These are phyloP conservation scores for Glossophaga mutica DNA, from an alignment of 2,797 vertebrate genomes.

Conservation along the genomic window DNA sequence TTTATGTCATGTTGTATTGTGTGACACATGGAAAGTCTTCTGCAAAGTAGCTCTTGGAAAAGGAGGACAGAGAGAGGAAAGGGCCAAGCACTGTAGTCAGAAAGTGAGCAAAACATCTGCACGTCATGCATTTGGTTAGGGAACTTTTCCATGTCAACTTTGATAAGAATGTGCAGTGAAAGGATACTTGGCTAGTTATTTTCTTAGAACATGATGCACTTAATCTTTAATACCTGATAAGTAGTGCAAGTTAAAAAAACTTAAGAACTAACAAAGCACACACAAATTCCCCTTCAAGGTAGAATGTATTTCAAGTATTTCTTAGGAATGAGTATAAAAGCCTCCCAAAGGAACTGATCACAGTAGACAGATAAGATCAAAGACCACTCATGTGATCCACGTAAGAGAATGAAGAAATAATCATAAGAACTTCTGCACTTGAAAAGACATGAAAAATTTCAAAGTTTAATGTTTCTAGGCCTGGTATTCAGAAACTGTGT, in stretches of 20 bases:
- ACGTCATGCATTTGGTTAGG: background rate
- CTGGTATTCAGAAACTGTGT: background rate
- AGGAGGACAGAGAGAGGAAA: background rate
- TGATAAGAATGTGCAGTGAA: background rate
- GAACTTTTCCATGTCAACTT: background rate
- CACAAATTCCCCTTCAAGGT: slow-evolving; percentile 23
- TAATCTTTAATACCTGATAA: slow-evolving; percentile 17
- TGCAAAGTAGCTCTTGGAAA: background rate
- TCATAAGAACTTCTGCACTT: background rate
- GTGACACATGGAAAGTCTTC: background rate
- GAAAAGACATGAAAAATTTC: background rate
- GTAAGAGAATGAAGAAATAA: background rate
- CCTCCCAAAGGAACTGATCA: background rate
- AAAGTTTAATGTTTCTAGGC: background rate
- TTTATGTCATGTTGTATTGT: background rate
- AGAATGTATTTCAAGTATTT: slow-evolving; percentile 41
- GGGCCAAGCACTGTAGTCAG: background rate
- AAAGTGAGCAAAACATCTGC: background rate
- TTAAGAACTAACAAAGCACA: background rate
- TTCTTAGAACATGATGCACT: slow-evolving; percentile 23
- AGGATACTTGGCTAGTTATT: background rate
- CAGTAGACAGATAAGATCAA: background rate
- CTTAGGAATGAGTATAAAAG: background rate
- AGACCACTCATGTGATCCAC: background rate
- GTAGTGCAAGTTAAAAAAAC: background rate